Conservation (phyloP, 2,797 vertebrate species). For the Acridotheres tristis region DNA sequence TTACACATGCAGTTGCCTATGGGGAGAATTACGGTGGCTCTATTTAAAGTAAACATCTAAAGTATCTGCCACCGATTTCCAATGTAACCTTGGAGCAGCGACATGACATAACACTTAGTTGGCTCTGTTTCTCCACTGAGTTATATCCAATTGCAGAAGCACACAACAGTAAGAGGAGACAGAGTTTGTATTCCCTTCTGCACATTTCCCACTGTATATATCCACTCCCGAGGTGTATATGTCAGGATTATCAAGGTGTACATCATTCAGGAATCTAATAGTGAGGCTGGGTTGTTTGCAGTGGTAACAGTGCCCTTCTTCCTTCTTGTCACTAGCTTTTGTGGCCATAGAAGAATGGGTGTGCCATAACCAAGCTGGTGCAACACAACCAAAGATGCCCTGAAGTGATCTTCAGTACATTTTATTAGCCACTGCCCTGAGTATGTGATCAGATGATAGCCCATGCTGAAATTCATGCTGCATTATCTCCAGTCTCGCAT, state of each 20-base stretch:
- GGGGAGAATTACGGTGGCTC: conserved; percentile 47
- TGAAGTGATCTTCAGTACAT: background rate
- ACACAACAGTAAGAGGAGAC: background rate
- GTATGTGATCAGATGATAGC: background rate
- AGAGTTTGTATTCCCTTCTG: background rate
- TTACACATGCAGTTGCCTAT: conserved; percentile 59
- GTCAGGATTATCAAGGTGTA: background rate
- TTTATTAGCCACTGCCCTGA: background rate
- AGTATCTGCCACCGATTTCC: conserved; percentile 48
- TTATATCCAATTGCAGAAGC: background rate
- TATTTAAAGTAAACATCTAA: conserved; percentile 64
- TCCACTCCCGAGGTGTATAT: background rate
- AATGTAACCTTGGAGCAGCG: conserved; percentile 52
- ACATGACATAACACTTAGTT: conserved; percentile 34
- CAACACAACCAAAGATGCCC: background rate
- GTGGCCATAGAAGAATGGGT: background rate
- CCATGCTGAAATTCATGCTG: background rate
- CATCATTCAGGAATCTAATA: background rate
- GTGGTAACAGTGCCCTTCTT: background rate
- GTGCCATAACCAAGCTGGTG: background rate
- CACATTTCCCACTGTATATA: fast-evolving
- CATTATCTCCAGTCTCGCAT: background rate
- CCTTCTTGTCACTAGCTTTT: background rate
- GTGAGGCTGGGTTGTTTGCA: background rate
- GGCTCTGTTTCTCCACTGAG: background rate